A percentile compares a stretch with the other conserved stretches of the same genome.
Evolutionary conservation across 2,888 invertebrate species (phyloP).

Genomic region (Carpatolechia fugitivella): DNA sequence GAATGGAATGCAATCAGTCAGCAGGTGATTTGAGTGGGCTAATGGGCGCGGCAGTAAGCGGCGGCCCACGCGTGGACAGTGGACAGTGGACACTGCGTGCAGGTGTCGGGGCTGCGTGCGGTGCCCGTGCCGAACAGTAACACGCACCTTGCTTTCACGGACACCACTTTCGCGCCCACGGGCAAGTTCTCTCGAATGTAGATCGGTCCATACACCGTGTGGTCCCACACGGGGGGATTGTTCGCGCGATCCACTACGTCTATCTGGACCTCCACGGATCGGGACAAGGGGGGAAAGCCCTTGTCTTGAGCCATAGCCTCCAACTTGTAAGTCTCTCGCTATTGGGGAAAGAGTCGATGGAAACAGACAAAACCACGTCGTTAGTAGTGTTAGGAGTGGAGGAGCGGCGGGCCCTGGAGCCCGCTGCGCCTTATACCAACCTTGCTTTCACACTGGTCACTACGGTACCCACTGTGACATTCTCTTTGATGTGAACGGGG

Average conservation of each 20-base stretch:
- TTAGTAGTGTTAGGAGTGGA: slow-evolving; percentile 81
- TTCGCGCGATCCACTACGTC: slow-evolving; percentile 98
- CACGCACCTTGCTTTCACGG: slow-evolving; percentile 99
- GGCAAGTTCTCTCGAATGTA: slow-evolving; percentile 98
- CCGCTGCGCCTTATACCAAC: slow-evolving; percentile 88
- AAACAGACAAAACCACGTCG: slow-evolving; percentile 84
- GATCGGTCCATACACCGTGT: slow-evolving; percentile 97
- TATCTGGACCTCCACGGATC: slow-evolving; percentile 98
- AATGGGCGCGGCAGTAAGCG: slow-evolving; percentile 20
- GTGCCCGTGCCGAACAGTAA: slow-evolving; percentile 78
- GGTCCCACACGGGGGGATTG: slow-evolving; percentile 98
- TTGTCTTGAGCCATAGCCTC: slow-evolving; percentile 99
- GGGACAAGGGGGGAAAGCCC: slow-evolving; percentile 96
- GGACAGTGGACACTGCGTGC: slow-evolving; percentile 74
- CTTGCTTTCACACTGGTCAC: slow-evolving; percentile 99
- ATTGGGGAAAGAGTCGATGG: slow-evolving; percentile 81
- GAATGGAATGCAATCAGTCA: not conserved
- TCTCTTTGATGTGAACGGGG: slow-evolving; percentile 98
- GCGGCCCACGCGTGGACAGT: slow-evolving; percentile 45
- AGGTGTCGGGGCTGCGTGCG: slow-evolving; percentile 81
- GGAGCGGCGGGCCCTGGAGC: slow-evolving; percentile 71
- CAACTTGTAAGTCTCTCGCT: slow-evolving; percentile 99
- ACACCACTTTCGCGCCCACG: slow-evolving; percentile 98
- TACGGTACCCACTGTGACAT: slow-evolving; percentile 99
- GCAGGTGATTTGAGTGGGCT: not conserved